These are phyloP conservation scores for Sisyra nigra DNA, from an alignment of 2,888 invertebrate genomes.

Conservation along the genomic window DNA sequence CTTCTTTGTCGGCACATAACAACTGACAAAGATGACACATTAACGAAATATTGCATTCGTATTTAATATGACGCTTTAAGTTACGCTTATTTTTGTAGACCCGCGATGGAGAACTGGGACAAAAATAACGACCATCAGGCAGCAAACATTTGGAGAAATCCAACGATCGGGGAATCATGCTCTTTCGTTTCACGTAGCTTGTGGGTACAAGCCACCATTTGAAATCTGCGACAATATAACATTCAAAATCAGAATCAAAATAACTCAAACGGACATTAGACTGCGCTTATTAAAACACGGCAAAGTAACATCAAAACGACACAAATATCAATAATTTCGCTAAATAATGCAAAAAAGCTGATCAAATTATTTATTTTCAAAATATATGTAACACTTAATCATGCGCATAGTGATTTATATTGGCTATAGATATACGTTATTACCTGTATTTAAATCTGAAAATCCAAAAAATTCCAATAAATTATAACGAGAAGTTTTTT, in stretches of 20 bases:
- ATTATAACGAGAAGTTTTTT: too few relatives aligned
- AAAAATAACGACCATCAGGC: conserved; percentile 8
- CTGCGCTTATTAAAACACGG: too few relatives aligned
- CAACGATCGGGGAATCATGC: conserved; percentile 6
- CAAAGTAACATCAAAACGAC: too few relatives aligned
- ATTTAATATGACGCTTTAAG: conserved; percentile 8
- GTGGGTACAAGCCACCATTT: conserved; percentile 1
- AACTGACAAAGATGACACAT: conserved; percentile 9
- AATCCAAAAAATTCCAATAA: too few relatives aligned
- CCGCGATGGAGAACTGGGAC: conserved; percentile 7
- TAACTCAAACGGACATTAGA: too few relatives aligned
- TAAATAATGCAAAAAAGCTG: neutral
- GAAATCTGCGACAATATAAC: conserved; percentile 1
- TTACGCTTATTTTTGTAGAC: conserved; percentile 9
- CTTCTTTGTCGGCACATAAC: conserved; percentile 8
- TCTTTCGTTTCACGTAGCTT: conserved; percentile 3
- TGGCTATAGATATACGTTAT: too few relatives aligned
- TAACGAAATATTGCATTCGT: conserved; percentile 7
- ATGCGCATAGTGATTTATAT: too few relatives aligned
- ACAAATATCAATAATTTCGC: neutral
- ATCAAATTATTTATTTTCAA: neutral
- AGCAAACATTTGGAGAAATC: conserved; percentile 7
- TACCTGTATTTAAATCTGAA: too few relatives aligned
- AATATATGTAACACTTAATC: too few relatives aligned
- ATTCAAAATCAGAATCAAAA: neutral